These are phyloP conservation scores for Chrysomallon squamiferum DNA, from an alignment of 1,140 invertebrate species.

Conservation along the genomic window DNA sequence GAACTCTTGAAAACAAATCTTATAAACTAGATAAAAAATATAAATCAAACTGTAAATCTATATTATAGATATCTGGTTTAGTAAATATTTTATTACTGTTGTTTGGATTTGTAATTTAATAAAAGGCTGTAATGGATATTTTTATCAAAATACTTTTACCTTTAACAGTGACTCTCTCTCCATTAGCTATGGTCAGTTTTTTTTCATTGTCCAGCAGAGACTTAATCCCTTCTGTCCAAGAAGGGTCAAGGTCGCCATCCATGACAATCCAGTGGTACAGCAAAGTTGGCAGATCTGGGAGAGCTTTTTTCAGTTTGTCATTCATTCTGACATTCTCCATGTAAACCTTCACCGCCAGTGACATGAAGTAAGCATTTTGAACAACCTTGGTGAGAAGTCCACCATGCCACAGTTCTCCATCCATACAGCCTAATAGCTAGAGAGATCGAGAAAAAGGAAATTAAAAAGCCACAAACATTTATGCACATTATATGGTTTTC, in stretches of 20 bases:
- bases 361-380: conserved; percentile 41
- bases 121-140: too few species aligned
- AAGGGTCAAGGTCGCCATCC: conserved; percentile 54
- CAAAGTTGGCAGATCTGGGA: conserved; percentile 38
- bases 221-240: conserved; percentile 56
- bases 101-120: too few species aligned
- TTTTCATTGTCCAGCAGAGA: conserved; percentile 49
- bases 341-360: conserved; percentile 42
- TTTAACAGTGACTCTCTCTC: conserved; percentile 38
- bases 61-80: too few species aligned
- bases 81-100: too few species aligned
- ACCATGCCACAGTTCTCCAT: conserved; percentile 51
- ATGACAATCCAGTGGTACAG: conserved; percentile 57
- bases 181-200: conserved; percentile 47
- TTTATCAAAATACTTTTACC: too few species aligned
- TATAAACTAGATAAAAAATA: too few species aligned
- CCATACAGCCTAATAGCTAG: conserved; percentile 55
- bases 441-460: too few species aligned
- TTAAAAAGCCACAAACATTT: too few species aligned
- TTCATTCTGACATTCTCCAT: conserved; percentile 32
- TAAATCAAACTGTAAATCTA: too few species aligned
- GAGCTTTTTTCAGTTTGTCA: conserved; percentile 24
- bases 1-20: too few species aligned
- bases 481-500: too few species aligned
- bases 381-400: conserved; percentile 52